Evolutionary conservation across 1,140 invertebrate genomes (phyloP), one percentile per base, ranked within the genome.

Genomic region (Neoseiulus cucumeris): DNA sequence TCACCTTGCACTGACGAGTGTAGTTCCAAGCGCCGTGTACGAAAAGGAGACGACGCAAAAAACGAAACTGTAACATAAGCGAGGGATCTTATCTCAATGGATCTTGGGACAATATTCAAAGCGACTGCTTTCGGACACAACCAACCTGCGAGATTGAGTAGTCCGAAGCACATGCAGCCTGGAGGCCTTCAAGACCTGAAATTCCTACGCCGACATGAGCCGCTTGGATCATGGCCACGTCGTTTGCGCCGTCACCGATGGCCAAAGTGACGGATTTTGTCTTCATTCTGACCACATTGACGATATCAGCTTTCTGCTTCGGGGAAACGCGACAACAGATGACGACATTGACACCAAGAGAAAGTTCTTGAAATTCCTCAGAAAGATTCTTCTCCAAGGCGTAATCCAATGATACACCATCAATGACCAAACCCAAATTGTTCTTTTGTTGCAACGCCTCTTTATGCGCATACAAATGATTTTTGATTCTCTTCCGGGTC

Each of bases 21-120:
- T 98, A 96, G 78, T 95, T 98, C 94, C 94, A 99, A 20, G 93
- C 89, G 47, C 96, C 96, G 75, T 99, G 96, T 42, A 99, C 93
- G 71, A 99, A 83, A 41, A 99, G 77, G 30, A 99, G 79, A 68
- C 89, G 82, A 67, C 85, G 80, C 47, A 95, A 76, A 76, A 85
- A 95, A 30, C 90, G 84, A 79, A 99, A 98, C 82, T 97, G 83
- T 7, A 72, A 70, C 33, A 9, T n/a, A 9, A 39, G 4, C 33
- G 33, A 39, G 33, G 9, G n/a, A n/a, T n/a, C n/a, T n/a, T n/a
- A n/a, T n/a, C n/a, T n/a, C n/a, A n/a, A n/a, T n/a, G n/a, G n/a
- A n/a, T n/a, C n/a, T n/a, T n/a, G 29, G 82, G 83, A 22, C 80
- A 77, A 5, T 89, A 89, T 74, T 85, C 85, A 70, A 87, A 81